Conservation (phyloP, 2,888 invertebrate genomes). For the Leptinotarsa tumamoca region DNA sequence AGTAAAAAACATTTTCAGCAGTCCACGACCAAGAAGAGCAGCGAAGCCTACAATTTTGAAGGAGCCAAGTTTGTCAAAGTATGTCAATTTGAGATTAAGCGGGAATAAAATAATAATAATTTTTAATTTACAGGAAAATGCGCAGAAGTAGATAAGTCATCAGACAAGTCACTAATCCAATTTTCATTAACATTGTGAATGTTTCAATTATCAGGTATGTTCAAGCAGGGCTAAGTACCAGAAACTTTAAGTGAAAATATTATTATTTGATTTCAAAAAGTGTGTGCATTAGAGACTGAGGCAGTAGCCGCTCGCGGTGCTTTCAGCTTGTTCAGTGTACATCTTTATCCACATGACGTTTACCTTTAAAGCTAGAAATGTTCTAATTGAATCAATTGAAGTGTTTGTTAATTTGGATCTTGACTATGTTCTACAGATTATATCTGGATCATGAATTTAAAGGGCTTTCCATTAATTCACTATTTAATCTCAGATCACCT, state of each 20-base stretch:
- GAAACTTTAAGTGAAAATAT: not conserved
- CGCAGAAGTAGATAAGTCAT: conserved; percentile 35
- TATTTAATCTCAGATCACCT: too few species aligned
- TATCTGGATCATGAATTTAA: too few species aligned
- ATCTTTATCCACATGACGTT: not conserved
- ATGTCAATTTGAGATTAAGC: conserved; percentile 8
- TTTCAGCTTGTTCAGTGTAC: not conserved
- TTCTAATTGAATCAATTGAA: not conserved
- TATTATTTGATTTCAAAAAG: conserved; percentile 4
- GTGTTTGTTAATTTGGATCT: too few species aligned
- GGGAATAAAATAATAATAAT: not conserved
- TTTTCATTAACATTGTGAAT: conserved; percentile 10
- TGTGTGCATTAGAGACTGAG: not conserved
- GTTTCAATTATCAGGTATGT: conserved; percentile 13
- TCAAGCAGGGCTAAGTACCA: conserved; percentile 19
- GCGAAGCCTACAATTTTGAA: conserved; percentile 30
- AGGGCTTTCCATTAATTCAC: too few species aligned
- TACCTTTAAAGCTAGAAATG: not conserved
- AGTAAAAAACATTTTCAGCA: conserved; percentile 19
- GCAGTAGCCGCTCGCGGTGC: not conserved
- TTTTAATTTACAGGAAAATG: conserved; percentile 39
- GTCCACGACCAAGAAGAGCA: conserved; percentile 38
- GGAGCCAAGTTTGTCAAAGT: conserved; percentile 40
- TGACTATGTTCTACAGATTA: too few species aligned
- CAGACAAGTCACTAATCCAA: not conserved